Evolutionary conservation across 2,113 vertebrate species (phyloP).

Genomic region (Amia ocellicauda): DNA sequence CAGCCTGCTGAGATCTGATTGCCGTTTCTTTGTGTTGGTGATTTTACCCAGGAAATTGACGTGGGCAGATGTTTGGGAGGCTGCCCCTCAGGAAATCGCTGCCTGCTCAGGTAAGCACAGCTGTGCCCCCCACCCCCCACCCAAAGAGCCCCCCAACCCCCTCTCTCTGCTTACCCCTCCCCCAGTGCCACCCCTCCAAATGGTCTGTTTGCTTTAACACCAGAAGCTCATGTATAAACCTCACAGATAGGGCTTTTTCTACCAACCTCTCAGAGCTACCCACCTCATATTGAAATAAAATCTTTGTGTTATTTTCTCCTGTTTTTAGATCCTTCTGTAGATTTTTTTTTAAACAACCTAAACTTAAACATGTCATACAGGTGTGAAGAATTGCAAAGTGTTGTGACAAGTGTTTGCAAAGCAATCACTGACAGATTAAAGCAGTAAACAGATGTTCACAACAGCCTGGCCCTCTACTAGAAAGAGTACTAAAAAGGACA

Average conservation of each 20-base stretch:
- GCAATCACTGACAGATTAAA: too few relatives aligned
- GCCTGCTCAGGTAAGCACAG: conserved; percentile 75
- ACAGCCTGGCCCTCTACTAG: too few relatives aligned
- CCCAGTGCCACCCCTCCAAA: conserved; percentile 29
- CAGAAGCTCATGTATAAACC: conserved; percentile 21
- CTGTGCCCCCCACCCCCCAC: conserved; percentile 36
- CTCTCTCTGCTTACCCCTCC: conserved; percentile 9
- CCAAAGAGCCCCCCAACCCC: not conserved
- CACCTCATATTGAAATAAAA: conserved; percentile 7
- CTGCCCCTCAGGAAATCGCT: conserved; percentile 70
- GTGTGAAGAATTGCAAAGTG: too few relatives aligned
- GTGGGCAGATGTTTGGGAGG: conserved; percentile 78
- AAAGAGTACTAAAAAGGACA: too few relatives aligned
- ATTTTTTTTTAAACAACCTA: too few relatives aligned
- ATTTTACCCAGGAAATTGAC: conserved; percentile 82
- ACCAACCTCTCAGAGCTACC: too few relatives aligned
- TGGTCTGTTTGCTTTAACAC: conserved; percentile 44
- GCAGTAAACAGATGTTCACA: too few relatives aligned
- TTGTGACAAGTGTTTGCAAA: too few relatives aligned
- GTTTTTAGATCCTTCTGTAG: not conserved
- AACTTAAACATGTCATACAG: too few relatives aligned
- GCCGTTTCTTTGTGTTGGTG: conserved; percentile 75
- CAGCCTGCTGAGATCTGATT: conserved; percentile 51
- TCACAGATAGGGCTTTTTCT: too few relatives aligned
- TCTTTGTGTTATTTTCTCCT: not conserved